Evolutionary conservation across 2,113 vertebrate species (phyloP), one percentile per base, ranked within the genome.

Genomic region (Hystrix cristata): DNA sequence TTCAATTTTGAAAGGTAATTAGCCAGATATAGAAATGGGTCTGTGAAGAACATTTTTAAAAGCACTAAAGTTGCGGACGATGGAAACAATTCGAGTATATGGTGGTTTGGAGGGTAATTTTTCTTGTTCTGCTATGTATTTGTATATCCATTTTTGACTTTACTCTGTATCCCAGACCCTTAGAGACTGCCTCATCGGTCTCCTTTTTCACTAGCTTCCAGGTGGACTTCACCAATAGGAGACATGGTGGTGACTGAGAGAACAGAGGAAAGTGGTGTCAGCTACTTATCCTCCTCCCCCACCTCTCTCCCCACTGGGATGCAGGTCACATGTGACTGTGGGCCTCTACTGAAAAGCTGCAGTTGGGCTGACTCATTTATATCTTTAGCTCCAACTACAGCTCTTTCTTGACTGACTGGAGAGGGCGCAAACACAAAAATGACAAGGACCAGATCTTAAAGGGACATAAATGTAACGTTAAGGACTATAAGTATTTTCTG

Each of bases 401-500:
- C 25, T 29, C 34, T 92, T 25, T 80, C 18, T 12, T 25, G 31
- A 78, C 65, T 65, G n/a, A 81, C 7, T 29, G 9, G 29, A 67
- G 38, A 60, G 43, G 87, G 19, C n/a, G 65, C 87, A 96, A 43
- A 84, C 29, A 60, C 16, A 83, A 34, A 51, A 53, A 21, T 16
- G 27, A n/a, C 21, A 87, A n/a, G 31, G 53, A 87, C 59, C 8
- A 60, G 29, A 55, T 78, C 60, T 10, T 15, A 62, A 60, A 60
- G n/a, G 27, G 29, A 46, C 12, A 65, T 76, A 87, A 72, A n/a
- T 91, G 31, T 5, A 51, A 65, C 25, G 15, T 34, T 87, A 87
- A 31, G 16, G 55, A 87, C 59, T 84, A 64, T 51, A 92, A 86
- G 67, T 88, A 76, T 59, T 71, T 92, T 82, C 91, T 46, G n/a